Percentiles rank a stretch among this genome's conserved stretches.
phyloP scores from a whole-genome alignment of 2,113 vertebrate genomes.

The Eudyptes chrysolophus region DNA sequence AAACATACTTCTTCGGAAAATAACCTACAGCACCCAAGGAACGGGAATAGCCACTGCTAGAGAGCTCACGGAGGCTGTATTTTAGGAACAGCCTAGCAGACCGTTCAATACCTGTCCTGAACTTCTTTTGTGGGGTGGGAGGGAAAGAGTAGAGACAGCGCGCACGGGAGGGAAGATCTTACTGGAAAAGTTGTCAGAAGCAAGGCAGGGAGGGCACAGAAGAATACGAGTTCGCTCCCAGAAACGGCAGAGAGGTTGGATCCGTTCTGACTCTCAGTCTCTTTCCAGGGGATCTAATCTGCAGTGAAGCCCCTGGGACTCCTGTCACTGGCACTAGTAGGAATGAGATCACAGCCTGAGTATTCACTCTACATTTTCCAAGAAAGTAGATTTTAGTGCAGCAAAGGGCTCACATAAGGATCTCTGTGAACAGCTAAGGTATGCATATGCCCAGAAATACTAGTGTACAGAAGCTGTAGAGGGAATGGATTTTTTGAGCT shows the following conservation, averaged over 20 bases:
- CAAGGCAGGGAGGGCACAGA: background rate
- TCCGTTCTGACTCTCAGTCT: background rate
- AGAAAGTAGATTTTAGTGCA: conserved; percentile 26
- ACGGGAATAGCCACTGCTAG: background rate
- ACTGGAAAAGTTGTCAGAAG: conserved; percentile 41
- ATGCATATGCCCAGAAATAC: background rate
- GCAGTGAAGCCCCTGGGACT: conserved; percentile 48
- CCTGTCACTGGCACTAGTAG: background rate
- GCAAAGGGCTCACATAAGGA: background rate
- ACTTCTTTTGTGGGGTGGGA: background rate
- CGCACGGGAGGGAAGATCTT: background rate
- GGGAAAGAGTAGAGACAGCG: background rate
- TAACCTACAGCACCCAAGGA: background rate
- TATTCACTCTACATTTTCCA: background rate
- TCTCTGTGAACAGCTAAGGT: background rate
- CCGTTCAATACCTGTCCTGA: background rate
- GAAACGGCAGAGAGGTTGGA: conserved; percentile 13
- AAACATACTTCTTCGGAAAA: background rate
- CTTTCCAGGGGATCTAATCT: conserved; percentile 54
- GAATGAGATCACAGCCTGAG: conserved; percentile 50
- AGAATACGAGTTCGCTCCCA: background rate
- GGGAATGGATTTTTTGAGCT: background rate
- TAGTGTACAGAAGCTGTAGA: background rate
- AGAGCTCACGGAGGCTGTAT: background rate
- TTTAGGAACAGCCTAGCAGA: background rate